Conservation (phyloP, 2,113 vertebrate species). For the Tympanuchus pallidicinctus region DNA sequence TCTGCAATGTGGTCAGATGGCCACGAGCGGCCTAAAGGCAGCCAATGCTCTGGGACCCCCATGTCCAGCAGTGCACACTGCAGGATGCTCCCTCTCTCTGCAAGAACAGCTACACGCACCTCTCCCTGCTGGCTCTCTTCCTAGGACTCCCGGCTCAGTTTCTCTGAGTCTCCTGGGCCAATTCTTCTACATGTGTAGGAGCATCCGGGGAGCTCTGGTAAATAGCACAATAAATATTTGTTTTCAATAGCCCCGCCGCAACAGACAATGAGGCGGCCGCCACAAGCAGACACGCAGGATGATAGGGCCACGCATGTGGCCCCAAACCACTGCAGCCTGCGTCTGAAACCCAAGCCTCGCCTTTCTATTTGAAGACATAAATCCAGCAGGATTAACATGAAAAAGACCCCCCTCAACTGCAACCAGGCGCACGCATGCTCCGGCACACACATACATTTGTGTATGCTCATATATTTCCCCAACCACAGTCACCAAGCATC, state of each 20-base stretch:
- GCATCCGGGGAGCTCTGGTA: slow-evolving; percentile 55
- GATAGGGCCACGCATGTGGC: accelerated
- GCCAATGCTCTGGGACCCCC: neutral
- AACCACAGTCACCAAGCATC: neutral
- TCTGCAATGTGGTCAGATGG: neutral
- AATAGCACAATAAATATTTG: slow-evolving; percentile 63
- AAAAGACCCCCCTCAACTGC: neutral
- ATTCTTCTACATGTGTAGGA: slow-evolving; percentile 48
- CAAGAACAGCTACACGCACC: neutral
- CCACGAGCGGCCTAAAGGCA: neutral
- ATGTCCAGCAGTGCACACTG: neutral
- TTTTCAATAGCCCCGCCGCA: slow-evolving; percentile 14
- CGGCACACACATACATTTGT: neutral
- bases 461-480: neutral
- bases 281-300: neutral
- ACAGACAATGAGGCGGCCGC: slow-evolving; percentile 39
- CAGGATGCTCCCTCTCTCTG: neutral
- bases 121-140: neutral
- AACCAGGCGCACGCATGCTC: neutral
- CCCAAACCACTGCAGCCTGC: accelerated
- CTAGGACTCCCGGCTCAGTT: neutral
- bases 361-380: neutral
- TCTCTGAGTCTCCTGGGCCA: slow-evolving; percentile 25
- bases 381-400: neutral
- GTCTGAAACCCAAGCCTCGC: accelerated